Conservation (phyloP, 2,888 invertebrate species). For the Prosapia bicincta region DNA sequence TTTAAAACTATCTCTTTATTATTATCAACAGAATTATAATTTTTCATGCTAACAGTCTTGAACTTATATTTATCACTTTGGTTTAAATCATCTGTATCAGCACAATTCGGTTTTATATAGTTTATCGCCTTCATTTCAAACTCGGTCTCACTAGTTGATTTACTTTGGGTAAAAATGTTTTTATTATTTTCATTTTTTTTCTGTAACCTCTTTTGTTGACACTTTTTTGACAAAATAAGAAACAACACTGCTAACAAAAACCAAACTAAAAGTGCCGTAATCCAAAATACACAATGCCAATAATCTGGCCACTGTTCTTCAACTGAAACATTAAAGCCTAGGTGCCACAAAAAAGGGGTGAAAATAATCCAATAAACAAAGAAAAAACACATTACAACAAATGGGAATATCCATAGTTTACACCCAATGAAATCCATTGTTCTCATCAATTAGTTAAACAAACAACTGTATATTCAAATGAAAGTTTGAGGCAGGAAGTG, state of each 20-base stretch:
- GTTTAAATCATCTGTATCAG: background rate
- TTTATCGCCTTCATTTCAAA: background rate
- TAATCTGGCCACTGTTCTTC: background rate
- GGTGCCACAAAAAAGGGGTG: background rate
- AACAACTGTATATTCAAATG: too few species aligned
- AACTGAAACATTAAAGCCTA: background rate
- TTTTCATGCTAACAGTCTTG: background rate
- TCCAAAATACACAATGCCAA: background rate
- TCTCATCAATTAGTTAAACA: too few species aligned
- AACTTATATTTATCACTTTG: background rate
- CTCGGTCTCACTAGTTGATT: background rate
- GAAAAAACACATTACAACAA: background rate
- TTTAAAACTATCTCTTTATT: background rate
- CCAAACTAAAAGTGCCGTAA: slow-evolving; percentile 2
- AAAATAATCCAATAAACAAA: background rate
- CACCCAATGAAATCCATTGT: background rate
- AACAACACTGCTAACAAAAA: background rate
- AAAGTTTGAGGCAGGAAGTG: background rate
- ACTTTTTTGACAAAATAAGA: background rate
- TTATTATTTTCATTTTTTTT: background rate
- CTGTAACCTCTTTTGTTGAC: background rate
- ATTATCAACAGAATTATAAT: background rate
- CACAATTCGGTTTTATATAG: background rate
- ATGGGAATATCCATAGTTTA: background rate
- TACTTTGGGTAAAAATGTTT: background rate